A percentile compares a stretch with the other conserved stretches of the same genome.
Conservation (phyloP, 2,888 invertebrate genomes). For the Synergus laeviventris region DNA sequence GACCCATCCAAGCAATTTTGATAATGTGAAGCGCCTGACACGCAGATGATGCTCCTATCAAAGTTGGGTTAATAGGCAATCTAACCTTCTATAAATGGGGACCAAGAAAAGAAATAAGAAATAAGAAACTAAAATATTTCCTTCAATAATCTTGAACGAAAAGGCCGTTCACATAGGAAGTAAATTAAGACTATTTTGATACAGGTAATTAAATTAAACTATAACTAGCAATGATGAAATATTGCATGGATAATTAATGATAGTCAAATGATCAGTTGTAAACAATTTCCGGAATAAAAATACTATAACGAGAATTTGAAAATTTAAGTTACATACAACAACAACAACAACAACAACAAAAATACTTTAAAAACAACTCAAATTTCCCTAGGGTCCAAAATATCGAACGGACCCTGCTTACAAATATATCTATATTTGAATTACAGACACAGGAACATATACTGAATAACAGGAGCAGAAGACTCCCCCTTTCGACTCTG, state of each 20-base stretch:
- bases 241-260: too few relatives aligned
- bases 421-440: slow-evolving; percentile 3
- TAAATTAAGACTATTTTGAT: too few relatives aligned
- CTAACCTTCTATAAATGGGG: neutral
- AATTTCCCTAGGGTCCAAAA: neutral
- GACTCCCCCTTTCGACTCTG: slow-evolving; percentile 19
- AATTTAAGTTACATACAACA: neutral
- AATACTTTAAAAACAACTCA: neutral
- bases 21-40: slow-evolving; percentile 14
- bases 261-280: too few relatives aligned
- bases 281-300: too few relatives aligned
- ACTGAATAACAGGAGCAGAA: slow-evolving; percentile 31
- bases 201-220: too few relatives aligned
- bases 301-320: too few relatives aligned
- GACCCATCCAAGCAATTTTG: neutral
- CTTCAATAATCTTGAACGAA: neutral
- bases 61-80: slow-evolving; percentile 30
- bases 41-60: slow-evolving; percentile 31
- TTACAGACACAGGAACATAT: slow-evolving; percentile 10
- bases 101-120: neutral
- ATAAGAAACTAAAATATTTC: neutral
- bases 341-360: neutral
- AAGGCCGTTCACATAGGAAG: too few relatives aligned
- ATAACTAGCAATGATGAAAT: too few relatives aligned
- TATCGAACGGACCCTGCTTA: neutral